Evolutionary conservation across 2,888 invertebrate species (phyloP).

Genomic region (Oegoconia quadripuncta): DNA sequence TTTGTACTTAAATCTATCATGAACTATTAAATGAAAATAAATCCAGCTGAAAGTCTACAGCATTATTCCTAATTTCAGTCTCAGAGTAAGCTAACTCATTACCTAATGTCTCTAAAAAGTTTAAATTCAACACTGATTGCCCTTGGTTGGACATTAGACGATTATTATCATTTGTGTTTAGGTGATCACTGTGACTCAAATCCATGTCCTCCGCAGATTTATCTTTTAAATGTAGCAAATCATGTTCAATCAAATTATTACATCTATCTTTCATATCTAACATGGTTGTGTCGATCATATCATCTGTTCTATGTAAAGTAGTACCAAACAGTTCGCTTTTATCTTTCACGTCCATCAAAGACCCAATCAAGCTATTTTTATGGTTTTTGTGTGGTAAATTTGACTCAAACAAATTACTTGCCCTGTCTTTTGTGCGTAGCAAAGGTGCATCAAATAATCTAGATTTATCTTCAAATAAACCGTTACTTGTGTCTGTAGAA

Average conservation of each 20-base stretch:
- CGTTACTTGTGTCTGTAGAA: neutral
- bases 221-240: neutral
- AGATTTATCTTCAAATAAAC: conserved; percentile 5
- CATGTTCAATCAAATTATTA: no score
- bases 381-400: conserved; percentile 4
- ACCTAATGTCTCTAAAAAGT: conserved; percentile 62
- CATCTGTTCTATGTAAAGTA: neutral
- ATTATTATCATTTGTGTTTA: conserved; percentile 21
- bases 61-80: conserved; percentile 61
- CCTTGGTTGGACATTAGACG: conserved; percentile 37
- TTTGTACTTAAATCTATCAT: conserved; percentile 28
- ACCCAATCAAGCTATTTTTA: conserved; percentile 5
- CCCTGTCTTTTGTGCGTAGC: conserved; percentile 9
- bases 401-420: conserved; percentile 8
- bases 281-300: conserved; percentile 6
- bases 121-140: conserved; percentile 65
- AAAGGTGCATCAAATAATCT: conserved; percentile 8
- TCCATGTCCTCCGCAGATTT: neutral
- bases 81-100: conserved; percentile 61
- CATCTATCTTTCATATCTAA: neutral
- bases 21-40: conserved; percentile 64
- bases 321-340: conserved; percentile 1
- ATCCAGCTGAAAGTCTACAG: conserved; percentile 65
- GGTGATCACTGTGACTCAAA: conserved; percentile 10
- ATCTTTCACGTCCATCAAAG: conserved; percentile 6